These are phyloP conservation scores for Apteryx owenii DNA, from an alignment of 2,113 vertebrate genomes.

Conservation along the genomic window DNA sequence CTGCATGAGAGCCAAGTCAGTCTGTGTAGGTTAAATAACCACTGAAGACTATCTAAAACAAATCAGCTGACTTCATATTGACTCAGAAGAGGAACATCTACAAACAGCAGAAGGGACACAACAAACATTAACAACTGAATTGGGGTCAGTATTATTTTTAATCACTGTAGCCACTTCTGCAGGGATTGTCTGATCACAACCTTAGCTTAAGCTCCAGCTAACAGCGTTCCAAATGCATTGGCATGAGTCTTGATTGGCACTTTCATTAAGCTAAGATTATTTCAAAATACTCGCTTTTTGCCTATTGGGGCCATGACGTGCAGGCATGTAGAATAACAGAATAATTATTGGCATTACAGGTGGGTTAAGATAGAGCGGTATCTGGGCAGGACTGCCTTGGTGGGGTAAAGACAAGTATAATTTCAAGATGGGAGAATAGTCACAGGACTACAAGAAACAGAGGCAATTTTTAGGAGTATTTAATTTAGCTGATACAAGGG, in stretches of 20 bases:
- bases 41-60: not conserved
- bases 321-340: not conserved
- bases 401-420: accelerated
- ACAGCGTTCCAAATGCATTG: not conserved
- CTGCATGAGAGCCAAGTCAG: not conserved
- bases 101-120: not conserved
- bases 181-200: not conserved
- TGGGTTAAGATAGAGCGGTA: not conserved
- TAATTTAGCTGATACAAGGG: not conserved
- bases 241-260: not conserved
- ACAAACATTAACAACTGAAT: not conserved
- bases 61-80: not conserved
- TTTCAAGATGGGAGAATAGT: not conserved
- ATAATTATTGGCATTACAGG: not conserved
- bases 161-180: accelerated
- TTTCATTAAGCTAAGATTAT: not conserved
- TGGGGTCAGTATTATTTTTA: not conserved
- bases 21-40: not conserved
- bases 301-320: not conserved
- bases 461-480: not conserved
- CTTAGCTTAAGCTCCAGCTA: not conserved
- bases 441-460: not conserved
- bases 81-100: not conserved
- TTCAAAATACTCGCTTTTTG: not conserved
- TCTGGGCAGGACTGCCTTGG: not conserved